Percentiles rank a stretch among this genome's conserved stretches.
Conservation (phyloP, 1,140 invertebrate genomes). For the Drosophila teissieri region DNA sequence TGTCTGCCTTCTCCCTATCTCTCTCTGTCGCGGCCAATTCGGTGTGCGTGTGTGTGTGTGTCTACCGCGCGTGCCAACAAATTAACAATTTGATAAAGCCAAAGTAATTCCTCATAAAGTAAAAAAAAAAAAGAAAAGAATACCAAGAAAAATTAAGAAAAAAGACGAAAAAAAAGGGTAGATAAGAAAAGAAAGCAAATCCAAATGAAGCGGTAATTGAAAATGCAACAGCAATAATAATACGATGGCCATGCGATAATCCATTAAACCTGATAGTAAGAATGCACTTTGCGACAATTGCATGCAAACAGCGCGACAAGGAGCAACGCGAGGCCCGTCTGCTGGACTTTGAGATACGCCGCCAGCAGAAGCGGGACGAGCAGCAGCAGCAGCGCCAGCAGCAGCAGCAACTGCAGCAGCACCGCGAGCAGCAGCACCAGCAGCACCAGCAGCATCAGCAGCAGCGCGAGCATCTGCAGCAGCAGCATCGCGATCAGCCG, state of each 20-base stretch:
- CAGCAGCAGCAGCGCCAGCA: slow-evolving; percentile 80
- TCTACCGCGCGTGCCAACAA: slow-evolving; percentile 34
- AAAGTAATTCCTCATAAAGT: slow-evolving; percentile 28
- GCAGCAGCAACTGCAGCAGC: slow-evolving; percentile 77
- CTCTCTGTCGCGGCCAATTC: slow-evolving; percentile 39
- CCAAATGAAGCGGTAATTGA: slow-evolving; percentile 20
- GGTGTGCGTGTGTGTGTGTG: slow-evolving; percentile 43
- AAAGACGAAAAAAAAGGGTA: neutral
- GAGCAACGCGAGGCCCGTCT: slow-evolving; percentile 83
- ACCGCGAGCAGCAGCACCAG: slow-evolving; percentile 67
- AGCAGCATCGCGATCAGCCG: slow-evolving; percentile 38
- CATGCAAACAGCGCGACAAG: slow-evolving; percentile 84
- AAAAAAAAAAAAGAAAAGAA: slow-evolving; percentile 5
- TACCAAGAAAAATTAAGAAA: neutral
- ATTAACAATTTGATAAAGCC: slow-evolving; percentile 14
- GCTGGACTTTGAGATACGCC: slow-evolving; percentile 83
- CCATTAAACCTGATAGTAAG: slow-evolving; percentile 66
- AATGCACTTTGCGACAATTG: slow-evolving; percentile 83
- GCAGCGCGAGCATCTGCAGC: slow-evolving; percentile 51
- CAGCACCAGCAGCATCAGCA: slow-evolving; percentile 67
- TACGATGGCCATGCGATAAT: slow-evolving; percentile 47
- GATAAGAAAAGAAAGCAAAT: slow-evolving; percentile 7
- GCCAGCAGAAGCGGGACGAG: slow-evolving; percentile 84
- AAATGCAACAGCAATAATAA: slow-evolving; percentile 31
- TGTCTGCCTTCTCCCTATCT: slow-evolving; percentile 37